A percentile compares a stretch with the other conserved stretches of the same genome.
These are phyloP conservation scores for Episyrphus balteatus DNA, from an alignment of 1,140 invertebrate species.

Conservation along the genomic window DNA sequence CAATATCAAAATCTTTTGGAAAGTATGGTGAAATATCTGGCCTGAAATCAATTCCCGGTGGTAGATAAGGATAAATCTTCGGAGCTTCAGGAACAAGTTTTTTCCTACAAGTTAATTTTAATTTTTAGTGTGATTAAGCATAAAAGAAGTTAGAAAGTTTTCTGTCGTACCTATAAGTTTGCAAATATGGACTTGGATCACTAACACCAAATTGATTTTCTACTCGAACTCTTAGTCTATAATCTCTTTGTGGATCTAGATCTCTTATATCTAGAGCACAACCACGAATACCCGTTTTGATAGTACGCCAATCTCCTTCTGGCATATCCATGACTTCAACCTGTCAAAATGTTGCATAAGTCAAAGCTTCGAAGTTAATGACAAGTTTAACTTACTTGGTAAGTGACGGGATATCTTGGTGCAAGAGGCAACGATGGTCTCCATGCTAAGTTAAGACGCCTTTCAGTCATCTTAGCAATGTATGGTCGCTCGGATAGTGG, in stretches of 20 bases:
- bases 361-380: background rate
- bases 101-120: conserved; percentile 38
- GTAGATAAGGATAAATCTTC: conserved; percentile 65
- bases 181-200: conserved; percentile 80
- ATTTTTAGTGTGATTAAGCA: background rate
- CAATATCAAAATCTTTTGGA: conserved; percentile 82
- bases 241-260: conserved; percentile 76
- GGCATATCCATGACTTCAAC: conserved; percentile 88
- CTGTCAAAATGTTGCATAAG: conserved; percentile 15
- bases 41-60: conserved; percentile 72
- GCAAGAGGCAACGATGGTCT: conserved; percentile 75
- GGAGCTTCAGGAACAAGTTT: conserved; percentile 70
- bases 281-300: conserved; percentile 66
- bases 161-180: conserved; percentile 49
- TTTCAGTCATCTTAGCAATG: conserved; percentile 78
- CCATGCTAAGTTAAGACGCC: conserved; percentile 78
- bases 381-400: conserved; percentile 43
- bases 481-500: conserved; percentile 78
- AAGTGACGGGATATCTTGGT: conserved; percentile 76
- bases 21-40: conserved; percentile 81
- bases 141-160: background rate
- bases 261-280: conserved; percentile 75
- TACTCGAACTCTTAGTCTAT: conserved; percentile 85
- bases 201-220: conserved; percentile 96
- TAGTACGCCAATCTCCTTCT: conserved; percentile 78